phyloP scores from a whole-genome alignment of 1,140 invertebrate species.

The Chlorops oryzae region DNA sequence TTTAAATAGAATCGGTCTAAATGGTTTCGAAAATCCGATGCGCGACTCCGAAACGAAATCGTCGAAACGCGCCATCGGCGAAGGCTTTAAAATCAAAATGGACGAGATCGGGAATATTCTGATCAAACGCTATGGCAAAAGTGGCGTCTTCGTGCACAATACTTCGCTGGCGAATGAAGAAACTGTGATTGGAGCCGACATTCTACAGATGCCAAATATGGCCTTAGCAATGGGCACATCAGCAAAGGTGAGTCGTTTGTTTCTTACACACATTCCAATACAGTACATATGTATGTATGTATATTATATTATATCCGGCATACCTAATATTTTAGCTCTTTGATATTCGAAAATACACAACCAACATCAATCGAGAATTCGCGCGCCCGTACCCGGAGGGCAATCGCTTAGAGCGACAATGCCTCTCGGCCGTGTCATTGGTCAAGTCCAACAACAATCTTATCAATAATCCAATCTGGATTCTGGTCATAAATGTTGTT shows the following conservation, averaged over 20 bases:
- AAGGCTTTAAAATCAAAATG: constrained; percentile 94
- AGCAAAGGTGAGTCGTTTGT: constrained; percentile 62
- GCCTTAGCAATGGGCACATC: constrained; percentile 82
- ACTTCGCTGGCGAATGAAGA: constrained; percentile 73
- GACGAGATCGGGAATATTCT: constrained; percentile 90
- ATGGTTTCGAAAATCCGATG: constrained; percentile 91
- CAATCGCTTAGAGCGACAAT: constrained; percentile 78
- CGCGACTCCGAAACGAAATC: constrained; percentile 86
- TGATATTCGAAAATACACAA: constrained; percentile 95
- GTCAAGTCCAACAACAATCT: constrained; percentile 80
- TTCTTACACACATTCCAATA: no score
- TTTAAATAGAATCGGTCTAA: constrained; percentile 83
- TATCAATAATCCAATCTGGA: constrained; percentile 88
- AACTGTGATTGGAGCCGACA: constrained; percentile 80
- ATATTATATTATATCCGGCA: background rate
- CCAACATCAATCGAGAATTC: constrained; percentile 83
- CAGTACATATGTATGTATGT: constrained; percentile 4
- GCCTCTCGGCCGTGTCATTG: constrained; percentile 81
- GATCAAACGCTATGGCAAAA: constrained; percentile 85
- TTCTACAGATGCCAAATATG: constrained; percentile 77
- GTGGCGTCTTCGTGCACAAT: constrained; percentile 82
- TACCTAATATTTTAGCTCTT: constrained; percentile 70
- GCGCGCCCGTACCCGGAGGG: constrained; percentile 81
- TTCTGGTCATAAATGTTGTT: constrained; percentile 91
- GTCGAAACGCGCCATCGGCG: constrained; percentile 82